Evolutionary conservation across 2,113 vertebrate genomes (phyloP), one percentile per base, ranked within the genome.

Genomic region (Arenaria interpres): DNA sequence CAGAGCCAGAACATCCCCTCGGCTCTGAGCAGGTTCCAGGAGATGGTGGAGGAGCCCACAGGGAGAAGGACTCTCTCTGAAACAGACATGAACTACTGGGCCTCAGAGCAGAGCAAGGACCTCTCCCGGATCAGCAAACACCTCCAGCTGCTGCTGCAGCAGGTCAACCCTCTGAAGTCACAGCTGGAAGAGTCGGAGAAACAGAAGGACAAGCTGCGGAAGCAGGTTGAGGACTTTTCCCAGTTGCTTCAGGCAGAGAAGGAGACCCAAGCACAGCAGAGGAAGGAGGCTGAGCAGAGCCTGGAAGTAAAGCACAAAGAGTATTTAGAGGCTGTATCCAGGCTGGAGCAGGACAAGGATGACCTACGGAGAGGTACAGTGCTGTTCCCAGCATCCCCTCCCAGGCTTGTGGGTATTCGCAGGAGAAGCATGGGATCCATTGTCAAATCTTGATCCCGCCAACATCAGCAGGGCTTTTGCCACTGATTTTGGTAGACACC

Each of bases 1-100:
- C 97, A 91, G 93, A 98, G 97, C 78, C 98, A 99, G 94, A 99
- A 99, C 86, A 97, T 99, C 93, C 99, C 99, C 51, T 99, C 98
- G 0, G 98, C 99, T 35, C 97, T 99, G 37, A 95, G 98, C 97
- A 98, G 86, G 41, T 98, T 99, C 71, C 97, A 98, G 80, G 98
- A 90, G 48, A 96, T 95, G 51, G 93, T 99, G 56, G 97, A 98
- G 77, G 98, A 98, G 28, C 96, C 88, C 2, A 25, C 97, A 32
- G 98, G 98, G 39, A 84, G 92, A n/a, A 98, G 94, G 68, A 97
- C 73, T 1, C 98, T 99, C 92, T 98, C 99, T 0, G 97, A 98
- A 6, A 68, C n/a, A 4, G 99, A 99, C 6, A 7, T 99, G 59
- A 72, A 96, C 57, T 99, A 98, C 94, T 99, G 99, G 99, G 98